Evolutionary conservation across 2,797 vertebrate genomes (phyloP).

Genomic region (Sebastes minor): DNA sequence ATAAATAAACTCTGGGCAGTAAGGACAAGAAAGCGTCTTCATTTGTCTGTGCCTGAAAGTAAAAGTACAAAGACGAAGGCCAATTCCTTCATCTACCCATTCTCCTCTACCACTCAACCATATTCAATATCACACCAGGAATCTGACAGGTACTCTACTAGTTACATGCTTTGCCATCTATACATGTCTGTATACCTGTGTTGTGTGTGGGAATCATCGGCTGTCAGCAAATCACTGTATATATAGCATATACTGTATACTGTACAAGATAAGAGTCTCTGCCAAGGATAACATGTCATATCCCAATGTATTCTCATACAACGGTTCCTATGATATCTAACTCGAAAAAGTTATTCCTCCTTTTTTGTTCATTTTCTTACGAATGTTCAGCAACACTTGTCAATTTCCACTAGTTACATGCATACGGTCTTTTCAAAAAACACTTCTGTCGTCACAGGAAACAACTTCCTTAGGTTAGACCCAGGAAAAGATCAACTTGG

Average conservation of each 20-base stretch:
- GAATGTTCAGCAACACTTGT: too few relatives aligned
- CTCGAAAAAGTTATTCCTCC: too few relatives aligned
- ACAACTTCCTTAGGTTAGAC: too few relatives aligned
- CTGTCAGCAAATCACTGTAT: neutral
- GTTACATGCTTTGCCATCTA: neutral
- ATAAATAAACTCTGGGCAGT: conserved; percentile 45
- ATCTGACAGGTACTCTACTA: neutral
- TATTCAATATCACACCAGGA: neutral
- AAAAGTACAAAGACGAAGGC: neutral
- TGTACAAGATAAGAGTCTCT: neutral
- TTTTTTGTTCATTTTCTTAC: too few relatives aligned
- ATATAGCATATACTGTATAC: neutral
- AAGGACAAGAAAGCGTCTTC: neutral
- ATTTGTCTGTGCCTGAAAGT: neutral
- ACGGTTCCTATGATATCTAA: too few relatives aligned
- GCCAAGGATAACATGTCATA: neutral
- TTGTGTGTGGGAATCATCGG: neutral
- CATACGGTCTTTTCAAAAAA: too few relatives aligned
- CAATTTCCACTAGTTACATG: too few relatives aligned
- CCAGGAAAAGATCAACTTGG: too few relatives aligned
- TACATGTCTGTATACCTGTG: neutral
- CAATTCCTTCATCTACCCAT: neutral
- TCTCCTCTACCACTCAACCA: neutral
- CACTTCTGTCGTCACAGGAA: too few relatives aligned
- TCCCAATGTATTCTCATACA: too few relatives aligned